Percentiles rank a stretch among this genome's conserved stretches.
Evolutionary conservation across 2,888 invertebrate genomes (phyloP).

Genomic region (Nephrotoma guestfalica): DNA sequence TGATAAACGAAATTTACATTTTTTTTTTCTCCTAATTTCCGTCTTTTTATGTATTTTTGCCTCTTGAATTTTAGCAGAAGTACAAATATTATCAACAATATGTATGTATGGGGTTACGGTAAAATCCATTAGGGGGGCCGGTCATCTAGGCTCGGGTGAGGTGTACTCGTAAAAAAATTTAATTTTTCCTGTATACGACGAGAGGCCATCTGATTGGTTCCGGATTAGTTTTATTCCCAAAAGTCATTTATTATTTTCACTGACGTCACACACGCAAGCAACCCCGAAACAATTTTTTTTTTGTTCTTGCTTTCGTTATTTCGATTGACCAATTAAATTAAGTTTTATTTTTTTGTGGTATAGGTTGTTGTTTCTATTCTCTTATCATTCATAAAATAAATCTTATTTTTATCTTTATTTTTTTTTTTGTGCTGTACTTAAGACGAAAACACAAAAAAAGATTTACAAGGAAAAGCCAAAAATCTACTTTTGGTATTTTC

Average conservation of each 20-base stretch:
- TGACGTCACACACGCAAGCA: not conserved
- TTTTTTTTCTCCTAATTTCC: not conserved
- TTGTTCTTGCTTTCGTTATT: not conserved
- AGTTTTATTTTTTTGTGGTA: not conserved
- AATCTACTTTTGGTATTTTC: not conserved
- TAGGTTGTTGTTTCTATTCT: not conserved
- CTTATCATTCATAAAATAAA: not conserved
- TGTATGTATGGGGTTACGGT: not conserved
- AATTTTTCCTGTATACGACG: not conserved
- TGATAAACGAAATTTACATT: not conserved
- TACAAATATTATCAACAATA: not conserved
- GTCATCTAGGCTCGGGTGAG: no score
- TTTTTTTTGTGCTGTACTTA: not conserved
- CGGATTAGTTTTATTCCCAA: not conserved
- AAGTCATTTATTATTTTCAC: not conserved
- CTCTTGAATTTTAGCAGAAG: not conserved
- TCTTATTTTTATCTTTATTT: not conserved
- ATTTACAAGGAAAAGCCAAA: not conserved
- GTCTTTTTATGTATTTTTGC: not conserved
- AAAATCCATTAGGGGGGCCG: no score
- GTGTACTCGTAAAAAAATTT: not conserved
- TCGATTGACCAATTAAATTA: not conserved
- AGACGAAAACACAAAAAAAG: not conserved
- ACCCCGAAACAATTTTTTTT: not conserved
- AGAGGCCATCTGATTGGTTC: not conserved